Conservation (phyloP, 2,113 vertebrate species). For the Odocoileus hemionus region DNA sequence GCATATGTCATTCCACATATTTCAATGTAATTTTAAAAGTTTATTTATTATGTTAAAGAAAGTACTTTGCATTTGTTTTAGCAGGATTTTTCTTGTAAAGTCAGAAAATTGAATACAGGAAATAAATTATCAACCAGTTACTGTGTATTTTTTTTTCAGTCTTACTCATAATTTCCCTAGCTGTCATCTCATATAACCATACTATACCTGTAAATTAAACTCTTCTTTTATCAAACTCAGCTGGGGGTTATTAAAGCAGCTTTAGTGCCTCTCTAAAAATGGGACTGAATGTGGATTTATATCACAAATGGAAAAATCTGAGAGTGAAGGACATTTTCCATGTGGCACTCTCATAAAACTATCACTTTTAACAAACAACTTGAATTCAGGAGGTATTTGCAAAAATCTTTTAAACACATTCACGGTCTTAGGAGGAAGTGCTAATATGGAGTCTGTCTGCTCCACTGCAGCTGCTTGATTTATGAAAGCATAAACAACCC, state of each 20-base stretch:
- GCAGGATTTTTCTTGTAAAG: conserved; percentile 30
- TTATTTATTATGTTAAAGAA: conserved; percentile 4
- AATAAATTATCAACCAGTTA: conserved; percentile 50
- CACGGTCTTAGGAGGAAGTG: conserved; percentile 56
- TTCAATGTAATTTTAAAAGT: conserved; percentile 7
- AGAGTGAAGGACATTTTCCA: conserved; percentile 54
- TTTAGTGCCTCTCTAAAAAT: conserved; percentile 54
- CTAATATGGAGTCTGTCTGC: conserved; percentile 62
- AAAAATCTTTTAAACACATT: conserved; percentile 56
- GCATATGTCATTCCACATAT: neutral
- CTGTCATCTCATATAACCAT: conserved; percentile 56
- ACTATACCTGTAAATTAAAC: conserved; percentile 54
- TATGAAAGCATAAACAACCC: conserved; percentile 64
- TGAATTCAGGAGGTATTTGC: conserved; percentile 38
- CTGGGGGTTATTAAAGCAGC: conserved; percentile 46
- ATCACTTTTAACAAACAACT: conserved; percentile 54
- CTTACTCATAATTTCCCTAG: conserved; percentile 50
- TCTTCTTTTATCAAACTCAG: conserved; percentile 62
- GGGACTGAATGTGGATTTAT: conserved; percentile 49
- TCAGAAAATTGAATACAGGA: conserved; percentile 54
- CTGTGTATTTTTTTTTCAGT: neutral
- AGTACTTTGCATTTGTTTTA: conserved; percentile 22
- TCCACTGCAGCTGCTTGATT: conserved; percentile 64
- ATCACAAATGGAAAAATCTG: conserved; percentile 50
- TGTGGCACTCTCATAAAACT: conserved; percentile 57